phyloP scores from a whole-genome alignment of 2,113 vertebrate genomes.

The Clinocottus analis region DNA sequence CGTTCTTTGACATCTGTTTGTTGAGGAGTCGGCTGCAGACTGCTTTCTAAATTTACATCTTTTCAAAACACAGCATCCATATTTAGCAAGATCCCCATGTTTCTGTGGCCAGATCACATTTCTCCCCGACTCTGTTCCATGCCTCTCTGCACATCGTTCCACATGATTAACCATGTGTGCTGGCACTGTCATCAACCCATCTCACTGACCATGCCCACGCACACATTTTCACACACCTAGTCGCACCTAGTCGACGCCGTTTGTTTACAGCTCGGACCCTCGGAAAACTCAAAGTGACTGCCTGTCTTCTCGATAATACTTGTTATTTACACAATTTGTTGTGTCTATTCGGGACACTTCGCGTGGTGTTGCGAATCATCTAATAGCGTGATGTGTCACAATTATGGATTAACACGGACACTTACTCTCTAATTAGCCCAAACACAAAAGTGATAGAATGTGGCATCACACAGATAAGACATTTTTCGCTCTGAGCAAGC shows the following conservation, averaged over 20 bases:
- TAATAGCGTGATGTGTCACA: slow-evolving; percentile 12
- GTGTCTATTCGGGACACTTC: background rate
- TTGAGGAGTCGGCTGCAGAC: slow-evolving; percentile 37
- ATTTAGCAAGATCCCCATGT: slow-evolving; percentile 50
- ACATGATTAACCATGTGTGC: slow-evolving; percentile 70
- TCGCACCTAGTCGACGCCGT: background rate
- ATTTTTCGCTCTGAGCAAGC: slow-evolving; percentile 37
- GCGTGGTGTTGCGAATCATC: slow-evolving; percentile 2
- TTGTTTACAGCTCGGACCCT: background rate
- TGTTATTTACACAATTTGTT: background rate
- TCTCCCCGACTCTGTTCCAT: slow-evolving; percentile 27
- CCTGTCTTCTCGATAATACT: background rate
- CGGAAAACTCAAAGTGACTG: background rate
- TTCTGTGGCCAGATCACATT: slow-evolving; percentile 58
- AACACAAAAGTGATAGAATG: slow-evolving; percentile 25
- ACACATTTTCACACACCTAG: slow-evolving; percentile 1
- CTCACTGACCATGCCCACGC: slow-evolving; percentile 6
- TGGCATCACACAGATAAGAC: slow-evolving; percentile 43
- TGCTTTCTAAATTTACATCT: slow-evolving; percentile 53
- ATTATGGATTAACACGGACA: slow-evolving; percentile 13
- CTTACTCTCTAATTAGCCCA: slow-evolving; percentile 25
- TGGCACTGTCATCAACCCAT: slow-evolving; percentile 50
- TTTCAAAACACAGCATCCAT: slow-evolving; percentile 46
- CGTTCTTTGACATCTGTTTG: slow-evolving; percentile 54
- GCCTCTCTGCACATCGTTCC: slow-evolving; percentile 64